phyloP scores from a whole-genome alignment of 1,140 invertebrate genomes.

The honey bee (Apis mellifera) region DNA sequence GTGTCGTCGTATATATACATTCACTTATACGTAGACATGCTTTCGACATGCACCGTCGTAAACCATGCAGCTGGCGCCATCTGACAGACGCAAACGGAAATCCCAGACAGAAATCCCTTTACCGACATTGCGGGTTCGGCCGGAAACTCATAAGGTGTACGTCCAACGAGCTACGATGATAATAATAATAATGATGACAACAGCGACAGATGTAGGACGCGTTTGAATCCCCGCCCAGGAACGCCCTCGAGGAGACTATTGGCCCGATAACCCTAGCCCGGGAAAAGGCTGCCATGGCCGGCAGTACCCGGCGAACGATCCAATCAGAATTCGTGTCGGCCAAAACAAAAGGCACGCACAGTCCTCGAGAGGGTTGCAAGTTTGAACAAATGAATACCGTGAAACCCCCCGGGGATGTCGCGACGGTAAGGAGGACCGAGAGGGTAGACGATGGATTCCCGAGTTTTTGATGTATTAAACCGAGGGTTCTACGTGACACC shows the following conservation, averaged over 20 bases:
- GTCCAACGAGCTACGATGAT: conserved; percentile 52
- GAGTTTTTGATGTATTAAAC: conserved; percentile 82
- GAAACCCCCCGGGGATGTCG: conserved; percentile 65
- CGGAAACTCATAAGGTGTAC: conserved; percentile 64
- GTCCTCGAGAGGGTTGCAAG: conserved; percentile 71
- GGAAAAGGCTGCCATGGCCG: conserved; percentile 80
- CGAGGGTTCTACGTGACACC: conserved; percentile 80
- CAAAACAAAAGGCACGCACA: conserved; percentile 78
- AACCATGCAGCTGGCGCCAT: conserved; percentile 25
- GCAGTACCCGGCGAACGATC: conserved; percentile 75
- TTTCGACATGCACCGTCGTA: no score
- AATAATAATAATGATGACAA: conserved; percentile 71
- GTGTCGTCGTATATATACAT: no score
- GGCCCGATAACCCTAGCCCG: conserved; percentile 77
- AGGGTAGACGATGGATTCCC: conserved; percentile 57
- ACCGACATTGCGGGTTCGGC: conserved; percentile 55
- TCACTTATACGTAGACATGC: no score
- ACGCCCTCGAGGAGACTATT: conserved; percentile 80
- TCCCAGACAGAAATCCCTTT: neutral
- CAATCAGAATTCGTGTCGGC: conserved; percentile 74
- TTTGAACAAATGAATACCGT: conserved; percentile 77
- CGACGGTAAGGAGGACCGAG: conserved; percentile 48
- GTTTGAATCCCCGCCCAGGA: conserved; percentile 76
- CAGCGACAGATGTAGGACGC: conserved; percentile 62
- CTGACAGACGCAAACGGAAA: neutral